Evolutionary conservation across 2,113 vertebrate genomes (phyloP), one percentile per base, ranked within the genome.

Genomic region (Thamnaconus septentrionalis): DNA sequence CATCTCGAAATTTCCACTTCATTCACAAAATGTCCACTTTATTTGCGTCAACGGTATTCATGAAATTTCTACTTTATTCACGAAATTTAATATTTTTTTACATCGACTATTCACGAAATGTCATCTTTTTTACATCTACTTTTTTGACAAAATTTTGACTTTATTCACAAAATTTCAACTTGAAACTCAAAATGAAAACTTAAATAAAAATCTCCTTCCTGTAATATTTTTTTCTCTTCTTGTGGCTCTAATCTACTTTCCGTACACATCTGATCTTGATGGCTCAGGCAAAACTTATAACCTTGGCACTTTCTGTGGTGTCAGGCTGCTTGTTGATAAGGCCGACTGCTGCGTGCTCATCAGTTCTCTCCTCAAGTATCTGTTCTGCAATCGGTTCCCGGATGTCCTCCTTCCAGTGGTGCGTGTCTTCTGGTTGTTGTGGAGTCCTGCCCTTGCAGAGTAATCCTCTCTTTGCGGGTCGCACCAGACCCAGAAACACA

Each of bases 401-500:
- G 0, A 64, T 8, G 2, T 59, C 75, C 0, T 0, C 45, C 1
- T 61, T 69, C 41, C 73, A 79, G 0, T 61, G 2, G 39, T 44
- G 31, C 3, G 12, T 6, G 6, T 59, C 60, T 40, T 57, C 61
- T 1, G 52, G 11, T 7, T 0, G 11, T 41, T 79, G 69, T 4
- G 56, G 3, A 5, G 12, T 73, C 75, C 5, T 92, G 7, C 0
- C 81, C 41, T 6, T 80, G 45, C 87, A 90, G 62, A 91, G 90
- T 8, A 90, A 73, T 59, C 94, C 90, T 61, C 39, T 91, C 69
- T 94, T 96, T n/a, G 92, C 94, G 0, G 95, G 95, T 52, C 88
- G 91, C 3, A 99, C 96, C 55, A 98, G 80, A 41, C 91, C 92
- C 41, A 99, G 92, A 66, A 95, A 98, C 64, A 92, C 0, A 0